Conservation (phyloP, 2,888 invertebrate species). For the Drosophila suboccidentalis region DNA sequence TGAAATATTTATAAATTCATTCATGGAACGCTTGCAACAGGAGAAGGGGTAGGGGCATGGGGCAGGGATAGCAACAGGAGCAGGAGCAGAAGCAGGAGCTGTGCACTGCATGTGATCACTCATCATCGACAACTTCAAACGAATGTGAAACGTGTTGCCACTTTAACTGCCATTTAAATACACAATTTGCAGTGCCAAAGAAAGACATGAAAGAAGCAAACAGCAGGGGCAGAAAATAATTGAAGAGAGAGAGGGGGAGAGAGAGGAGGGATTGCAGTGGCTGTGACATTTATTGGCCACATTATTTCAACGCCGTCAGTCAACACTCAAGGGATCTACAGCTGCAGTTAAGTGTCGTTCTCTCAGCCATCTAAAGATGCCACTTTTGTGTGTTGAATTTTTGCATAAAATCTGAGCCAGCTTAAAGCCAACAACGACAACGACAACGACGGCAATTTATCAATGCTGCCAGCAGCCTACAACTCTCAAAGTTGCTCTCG, state of each 20-base stretch:
- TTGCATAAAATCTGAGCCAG: conserved; percentile 74
- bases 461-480: conserved; percentile 67
- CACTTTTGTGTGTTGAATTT: conserved; percentile 42
- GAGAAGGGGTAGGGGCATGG: not conserved
- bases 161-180: conserved; percentile 82
- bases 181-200: conserved; percentile 64
- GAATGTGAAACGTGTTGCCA: conserved; percentile 78
- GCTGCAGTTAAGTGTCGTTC: conserved; percentile 34
- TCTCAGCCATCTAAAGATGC: not conserved
- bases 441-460: conserved; percentile 69
- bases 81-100: conserved; percentile 20
- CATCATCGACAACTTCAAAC: conserved; percentile 72
- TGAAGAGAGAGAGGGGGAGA: not conserved
- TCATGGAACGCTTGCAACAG: conserved; percentile 25
- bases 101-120: conserved; percentile 58
- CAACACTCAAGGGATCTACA: conserved; percentile 71
- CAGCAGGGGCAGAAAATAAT: not conserved
- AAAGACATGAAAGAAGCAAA: conserved; percentile 69
- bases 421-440: conserved; percentile 48
- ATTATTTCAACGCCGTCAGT: conserved; percentile 77
- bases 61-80: conserved; percentile 25
- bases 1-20: conserved; percentile 80
- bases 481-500: conserved; percentile 37
- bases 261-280: not conserved
- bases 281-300: conserved; percentile 79